Base-by-base conservation (phyloP, 2,113 vertebrate species). In the Bombycilla garrulus region DNA sequence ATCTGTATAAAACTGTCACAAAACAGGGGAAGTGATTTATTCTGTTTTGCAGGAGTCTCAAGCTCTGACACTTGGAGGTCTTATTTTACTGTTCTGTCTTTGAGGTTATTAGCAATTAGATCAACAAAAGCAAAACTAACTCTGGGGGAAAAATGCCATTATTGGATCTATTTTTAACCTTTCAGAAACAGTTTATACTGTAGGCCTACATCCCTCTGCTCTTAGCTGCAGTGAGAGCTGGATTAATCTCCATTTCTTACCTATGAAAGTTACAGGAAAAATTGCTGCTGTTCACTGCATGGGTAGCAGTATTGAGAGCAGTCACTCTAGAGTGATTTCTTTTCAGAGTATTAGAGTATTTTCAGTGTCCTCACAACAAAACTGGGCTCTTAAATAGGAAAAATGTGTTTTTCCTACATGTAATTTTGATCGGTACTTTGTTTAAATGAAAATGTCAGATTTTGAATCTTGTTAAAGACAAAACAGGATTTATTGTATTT, bases 371-470 rank as follows among this genome's bases (percentile, higher is more conserved):
- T 81, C 35, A 57, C 45, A 71, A 33, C 9, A 20, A 74, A 88
- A 53, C 21, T 19, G 47, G 56, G 11, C 60, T 83, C 8, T 72
- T 79, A 62, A 66, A 31, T 64, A 73, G 65, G 58, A 88, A 81
- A 60, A 15, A 12, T 22, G 1, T 15, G 0, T 29, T 84, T 66
- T 88, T 48, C 21, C 14, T 53, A 60, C 45, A 11, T 2, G 0
- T 60, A 26, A 33, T 47, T 86, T 66, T 54, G n/a, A 26, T 84
- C 16, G 50, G 6, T 23, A 31, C 5, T 69, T 23, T 21, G 4
- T 73, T 91, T 11, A 76, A 82, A 44, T 53, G 14, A 73, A 82
- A 51, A 51, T 11, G 8, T 29, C 8, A 25, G 11, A 28, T 58
- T 80, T 38, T 62, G 10, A 45, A 58, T 81, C 62, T 61, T 31